Evolutionary conservation across 2,113 vertebrate species (phyloP).

Genomic region (Antigone vipio): DNA sequence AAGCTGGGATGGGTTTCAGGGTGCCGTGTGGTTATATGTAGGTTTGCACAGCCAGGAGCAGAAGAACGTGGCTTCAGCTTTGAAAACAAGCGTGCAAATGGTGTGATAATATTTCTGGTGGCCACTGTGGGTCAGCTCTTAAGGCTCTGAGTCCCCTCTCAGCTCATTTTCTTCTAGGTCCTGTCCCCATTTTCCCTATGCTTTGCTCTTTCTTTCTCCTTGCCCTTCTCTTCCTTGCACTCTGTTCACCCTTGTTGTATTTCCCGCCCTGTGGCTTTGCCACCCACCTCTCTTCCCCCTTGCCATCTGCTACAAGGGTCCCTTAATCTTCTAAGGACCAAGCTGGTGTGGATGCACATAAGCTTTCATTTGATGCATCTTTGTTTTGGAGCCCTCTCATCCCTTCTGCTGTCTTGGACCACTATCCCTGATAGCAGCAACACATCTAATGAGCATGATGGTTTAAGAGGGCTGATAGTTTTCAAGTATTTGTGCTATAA

Average conservation of each 20-base stretch:
- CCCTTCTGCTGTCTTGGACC: background rate
- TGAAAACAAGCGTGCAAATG: accelerated
- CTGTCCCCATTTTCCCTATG: background rate
- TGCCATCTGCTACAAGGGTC: background rate
- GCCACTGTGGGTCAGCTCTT: background rate
- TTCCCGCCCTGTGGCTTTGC: background rate
- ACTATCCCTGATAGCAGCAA: accelerated
- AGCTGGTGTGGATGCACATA: background rate
- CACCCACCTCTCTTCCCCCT: background rate
- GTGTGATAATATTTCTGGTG: background rate
- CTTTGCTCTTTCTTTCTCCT: background rate
- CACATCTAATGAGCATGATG: accelerated
- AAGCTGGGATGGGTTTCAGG: background rate
- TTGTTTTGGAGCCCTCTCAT: background rate
- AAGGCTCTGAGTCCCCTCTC: background rate
- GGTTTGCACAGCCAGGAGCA: background rate
- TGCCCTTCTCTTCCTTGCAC: background rate
- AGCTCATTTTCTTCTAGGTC: background rate
- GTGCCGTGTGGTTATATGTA: accelerated
- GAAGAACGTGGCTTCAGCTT: background rate
- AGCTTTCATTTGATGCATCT: background rate
- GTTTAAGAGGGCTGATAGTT: background rate
- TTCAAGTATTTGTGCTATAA: background rate
- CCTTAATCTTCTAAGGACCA: background rate
- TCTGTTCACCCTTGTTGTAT: background rate